These are phyloP conservation scores for Spinus olivaceus DNA, from an alignment of 2,797 vertebrate species.

Conservation along the genomic window DNA sequence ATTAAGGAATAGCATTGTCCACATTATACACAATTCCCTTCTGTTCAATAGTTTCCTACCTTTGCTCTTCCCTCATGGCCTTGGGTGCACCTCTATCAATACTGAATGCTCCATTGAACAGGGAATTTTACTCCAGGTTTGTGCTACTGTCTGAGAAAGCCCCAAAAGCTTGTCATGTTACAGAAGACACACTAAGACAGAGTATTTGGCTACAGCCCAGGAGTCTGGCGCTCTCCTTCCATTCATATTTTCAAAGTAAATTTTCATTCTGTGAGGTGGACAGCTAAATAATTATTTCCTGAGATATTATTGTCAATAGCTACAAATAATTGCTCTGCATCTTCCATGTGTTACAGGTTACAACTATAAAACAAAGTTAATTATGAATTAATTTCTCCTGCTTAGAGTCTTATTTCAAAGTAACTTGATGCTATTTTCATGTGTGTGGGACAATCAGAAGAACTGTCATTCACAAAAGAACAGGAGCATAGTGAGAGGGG, in stretches of 20 bases:
- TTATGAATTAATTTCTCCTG: not conserved
- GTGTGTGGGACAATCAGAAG: not conserved
- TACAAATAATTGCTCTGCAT: not conserved
- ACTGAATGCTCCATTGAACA: not conserved
- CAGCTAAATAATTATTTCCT: not conserved
- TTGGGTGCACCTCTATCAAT: not conserved
- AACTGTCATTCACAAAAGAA: not conserved
- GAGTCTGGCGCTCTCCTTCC: not conserved
- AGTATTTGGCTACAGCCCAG: not conserved
- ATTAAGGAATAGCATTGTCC: not conserved
- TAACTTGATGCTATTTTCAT: not conserved
- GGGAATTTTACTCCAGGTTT: not conserved
- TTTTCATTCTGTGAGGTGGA: not conserved
- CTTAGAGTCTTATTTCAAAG: not conserved
- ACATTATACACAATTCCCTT: not conserved
- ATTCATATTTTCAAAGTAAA: not conserved
- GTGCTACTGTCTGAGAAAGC: not conserved
- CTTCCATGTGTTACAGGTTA: not conserved
- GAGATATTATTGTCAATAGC: not conserved
- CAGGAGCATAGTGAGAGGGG: not conserved
- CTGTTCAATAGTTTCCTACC: not conserved
- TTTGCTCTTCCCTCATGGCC: rapidly evolving
- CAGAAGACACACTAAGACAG: not conserved
- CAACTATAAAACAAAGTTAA: not conserved
- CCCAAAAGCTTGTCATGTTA: not conserved